phyloP scores from a whole-genome alignment of 2,113 vertebrate genomes.

The Sinocyclocheilus anophthalmus region DNA sequence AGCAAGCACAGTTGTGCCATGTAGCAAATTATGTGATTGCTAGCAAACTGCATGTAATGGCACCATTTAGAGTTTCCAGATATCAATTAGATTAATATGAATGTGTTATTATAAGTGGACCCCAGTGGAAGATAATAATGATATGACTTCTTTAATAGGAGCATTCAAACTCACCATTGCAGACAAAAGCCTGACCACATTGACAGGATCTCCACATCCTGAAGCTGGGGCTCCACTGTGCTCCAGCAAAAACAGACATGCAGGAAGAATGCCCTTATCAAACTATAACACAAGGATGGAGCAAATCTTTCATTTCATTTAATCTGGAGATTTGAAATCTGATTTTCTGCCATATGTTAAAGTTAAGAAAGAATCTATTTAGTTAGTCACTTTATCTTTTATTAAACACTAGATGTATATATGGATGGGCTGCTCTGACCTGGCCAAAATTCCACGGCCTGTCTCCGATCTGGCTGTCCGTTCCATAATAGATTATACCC shows the following conservation, averaged over 20 bases:
- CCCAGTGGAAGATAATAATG: background rate
- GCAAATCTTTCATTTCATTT: background rate
- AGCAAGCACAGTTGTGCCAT: no score
- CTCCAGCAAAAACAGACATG: constrained; percentile 85
- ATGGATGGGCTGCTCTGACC: constrained; percentile 66
- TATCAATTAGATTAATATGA: background rate
- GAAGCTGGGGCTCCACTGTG: constrained; percentile 79
- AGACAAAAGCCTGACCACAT: constrained; percentile 84
- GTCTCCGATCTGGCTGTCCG: constrained; percentile 86
- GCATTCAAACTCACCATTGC: constrained; percentile 79
- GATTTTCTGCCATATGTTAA: background rate
- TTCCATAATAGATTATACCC: constrained; percentile 89
- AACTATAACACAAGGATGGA: constrained; percentile 72
- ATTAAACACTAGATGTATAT: background rate
- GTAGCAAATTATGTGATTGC: no score
- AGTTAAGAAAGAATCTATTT: background rate
- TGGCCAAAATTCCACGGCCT: constrained; percentile 92
- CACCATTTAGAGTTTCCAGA: background rate
- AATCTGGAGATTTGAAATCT: background rate
- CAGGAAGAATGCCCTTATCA: constrained; percentile 82
- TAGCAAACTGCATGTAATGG: background rate
- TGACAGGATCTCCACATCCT: constrained; percentile 82
- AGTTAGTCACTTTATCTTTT: background rate
- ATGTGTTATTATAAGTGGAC: background rate
- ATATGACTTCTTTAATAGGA: background rate